Conservation (phyloP, 1,140 invertebrate species). For the Apis laboriosa region DNA sequence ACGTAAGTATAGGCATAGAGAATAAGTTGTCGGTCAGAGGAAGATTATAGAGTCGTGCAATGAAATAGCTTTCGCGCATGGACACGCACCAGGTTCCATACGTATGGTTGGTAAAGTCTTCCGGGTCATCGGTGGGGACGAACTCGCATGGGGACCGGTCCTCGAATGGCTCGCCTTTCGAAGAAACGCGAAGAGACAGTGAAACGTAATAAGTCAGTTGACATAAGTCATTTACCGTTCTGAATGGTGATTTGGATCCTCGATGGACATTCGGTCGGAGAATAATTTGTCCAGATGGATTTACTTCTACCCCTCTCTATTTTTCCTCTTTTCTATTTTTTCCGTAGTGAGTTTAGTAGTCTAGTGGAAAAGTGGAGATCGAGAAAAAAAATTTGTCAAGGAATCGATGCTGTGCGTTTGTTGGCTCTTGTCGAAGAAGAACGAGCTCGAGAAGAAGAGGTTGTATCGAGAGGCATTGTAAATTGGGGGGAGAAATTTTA, state of each 20-base stretch:
- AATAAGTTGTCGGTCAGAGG: slow-evolving; percentile 32
- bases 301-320: slow-evolving; percentile 5
- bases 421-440: too few species aligned
- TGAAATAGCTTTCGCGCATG: slow-evolving; percentile 45
- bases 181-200: slow-evolving; percentile 35
- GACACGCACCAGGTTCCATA: slow-evolving; percentile 32
- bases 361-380: too few species aligned
- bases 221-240: slow-evolving; percentile 52
- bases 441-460: too few species aligned
- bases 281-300: slow-evolving; percentile 56
- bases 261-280: slow-evolving; percentile 34
- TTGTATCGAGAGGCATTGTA: too few species aligned
- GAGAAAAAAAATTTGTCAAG: too few species aligned
- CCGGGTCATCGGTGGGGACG: slow-evolving; percentile 62
- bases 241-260: slow-evolving; percentile 54
- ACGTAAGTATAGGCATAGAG: slow-evolving; percentile 42
- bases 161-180: slow-evolving; percentile 41
- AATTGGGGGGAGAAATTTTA: too few species aligned
- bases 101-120: slow-evolving; percentile 48
- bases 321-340: too few species aligned
- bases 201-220: slow-evolving; percentile 57
- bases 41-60: slow-evolving; percentile 54
- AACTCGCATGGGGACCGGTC: slow-evolving; percentile 32
- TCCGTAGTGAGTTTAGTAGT: too few species aligned
- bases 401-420: too few species aligned